Evolutionary conservation across 2,113 vertebrate species (phyloP).

Genomic region (Scortum barcoo): DNA sequence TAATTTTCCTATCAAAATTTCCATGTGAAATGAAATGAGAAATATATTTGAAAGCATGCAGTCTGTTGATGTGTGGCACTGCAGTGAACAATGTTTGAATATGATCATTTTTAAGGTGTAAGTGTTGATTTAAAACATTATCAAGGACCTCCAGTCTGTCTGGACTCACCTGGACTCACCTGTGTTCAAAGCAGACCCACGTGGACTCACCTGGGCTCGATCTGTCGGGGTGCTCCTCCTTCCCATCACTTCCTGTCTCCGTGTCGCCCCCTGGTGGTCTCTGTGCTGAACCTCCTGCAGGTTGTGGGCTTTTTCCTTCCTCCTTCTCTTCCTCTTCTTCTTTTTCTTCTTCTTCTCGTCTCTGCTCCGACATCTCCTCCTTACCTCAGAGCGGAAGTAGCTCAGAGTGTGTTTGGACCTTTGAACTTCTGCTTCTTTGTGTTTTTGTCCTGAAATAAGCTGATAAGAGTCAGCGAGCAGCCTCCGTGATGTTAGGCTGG

Average conservation of each 20-base stretch:
- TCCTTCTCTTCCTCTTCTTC: not conserved
- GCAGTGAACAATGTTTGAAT: not conserved
- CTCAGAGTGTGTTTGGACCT: not conserved
- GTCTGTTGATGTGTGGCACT: too few relatives aligned
- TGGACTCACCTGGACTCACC: slow-evolving; percentile 8
- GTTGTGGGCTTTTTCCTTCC: not conserved
- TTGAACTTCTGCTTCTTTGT: not conserved
- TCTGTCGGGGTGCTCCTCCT: not conserved
- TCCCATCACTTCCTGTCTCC: not conserved
- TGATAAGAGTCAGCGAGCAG: too few relatives aligned
- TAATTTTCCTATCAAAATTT: too few relatives aligned
- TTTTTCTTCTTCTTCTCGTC: not conserved
- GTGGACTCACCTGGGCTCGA: slow-evolving; percentile 18
- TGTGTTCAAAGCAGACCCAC: not conserved
- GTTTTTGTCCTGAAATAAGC: not conserved
- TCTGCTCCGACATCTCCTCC: slow-evolving; percentile 42
- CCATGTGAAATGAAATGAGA: not conserved
- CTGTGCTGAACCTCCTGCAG: not conserved
- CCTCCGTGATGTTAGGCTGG: not conserved
- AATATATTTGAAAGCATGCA: not conserved
- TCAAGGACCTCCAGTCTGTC: not conserved
- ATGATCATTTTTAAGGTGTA: too few relatives aligned
- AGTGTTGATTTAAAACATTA: not conserved
- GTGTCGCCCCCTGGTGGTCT: slow-evolving; percentile 34
- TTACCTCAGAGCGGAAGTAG: not conserved